Conservation (phyloP, 2,888 invertebrate genomes). For the Strigamia crassipes region DNA sequence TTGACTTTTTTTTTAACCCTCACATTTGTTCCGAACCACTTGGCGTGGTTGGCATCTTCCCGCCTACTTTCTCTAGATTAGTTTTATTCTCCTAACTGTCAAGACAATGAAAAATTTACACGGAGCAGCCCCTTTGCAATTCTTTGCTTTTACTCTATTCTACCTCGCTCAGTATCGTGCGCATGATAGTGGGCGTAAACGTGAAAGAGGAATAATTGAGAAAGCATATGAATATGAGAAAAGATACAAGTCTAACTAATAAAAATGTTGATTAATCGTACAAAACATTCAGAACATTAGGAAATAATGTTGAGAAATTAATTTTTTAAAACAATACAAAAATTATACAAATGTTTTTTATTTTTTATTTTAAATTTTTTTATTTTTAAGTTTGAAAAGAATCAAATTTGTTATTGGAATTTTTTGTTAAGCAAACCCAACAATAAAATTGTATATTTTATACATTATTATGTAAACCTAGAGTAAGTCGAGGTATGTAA, state of each 20-base stretch:
- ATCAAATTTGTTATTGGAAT: no score
- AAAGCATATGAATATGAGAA: neutral
- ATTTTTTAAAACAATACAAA: neutral
- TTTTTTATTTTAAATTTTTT: no score
- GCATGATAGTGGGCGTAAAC: neutral
- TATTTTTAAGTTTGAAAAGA: no score
- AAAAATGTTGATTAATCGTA: neutral
- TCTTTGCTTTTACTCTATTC: conserved; percentile 17
- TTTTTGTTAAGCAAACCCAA: no score
- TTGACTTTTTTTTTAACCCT: neutral
- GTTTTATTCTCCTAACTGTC: conserved; percentile 22
- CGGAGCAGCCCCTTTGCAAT: conserved; percentile 20
- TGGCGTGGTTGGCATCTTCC: conserved; percentile 20
- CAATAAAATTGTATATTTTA: no score
- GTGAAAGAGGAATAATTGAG: conserved; percentile 11
- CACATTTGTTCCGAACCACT: conserved; percentile 8
- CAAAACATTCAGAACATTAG: neutral
- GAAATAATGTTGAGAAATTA: neutral
- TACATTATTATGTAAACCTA: no score
- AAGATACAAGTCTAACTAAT: neutral
- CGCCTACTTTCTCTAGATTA: conserved; percentile 8
- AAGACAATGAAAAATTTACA: conserved; percentile 26
- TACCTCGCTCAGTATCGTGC: conserved; percentile 15
- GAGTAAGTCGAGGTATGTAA: no score
- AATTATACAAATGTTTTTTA: no score